Percentiles rank a stretch among this genome's conserved stretches.
Conservation (phyloP, 1,140 invertebrate species). For the Carposina sasakii region DNA sequence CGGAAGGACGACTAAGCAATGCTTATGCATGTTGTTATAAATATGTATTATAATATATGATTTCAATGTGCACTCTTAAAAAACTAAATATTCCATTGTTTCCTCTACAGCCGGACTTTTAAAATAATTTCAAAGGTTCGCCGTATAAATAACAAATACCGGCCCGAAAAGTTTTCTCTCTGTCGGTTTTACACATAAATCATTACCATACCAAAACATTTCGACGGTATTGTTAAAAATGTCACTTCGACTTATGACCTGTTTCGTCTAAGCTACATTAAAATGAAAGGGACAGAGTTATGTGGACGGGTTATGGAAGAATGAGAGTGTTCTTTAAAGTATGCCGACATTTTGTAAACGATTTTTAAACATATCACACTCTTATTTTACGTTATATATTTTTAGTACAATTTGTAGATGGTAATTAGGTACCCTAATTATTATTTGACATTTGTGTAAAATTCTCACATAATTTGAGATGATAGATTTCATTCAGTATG, state of each 20-base stretch:
- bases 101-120: constrained; percentile 30
- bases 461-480: no score
- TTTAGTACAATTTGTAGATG: no score
- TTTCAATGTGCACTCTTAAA: no score
- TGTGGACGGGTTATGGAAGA: constrained; percentile 28
- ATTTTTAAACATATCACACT: no score
- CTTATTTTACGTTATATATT: no score
- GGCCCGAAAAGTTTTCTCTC: constrained; percentile 47
- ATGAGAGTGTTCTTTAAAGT: constrained; percentile 44
- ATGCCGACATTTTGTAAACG: no score
- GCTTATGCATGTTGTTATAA: no score
- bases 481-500: no score
- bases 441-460: no score
- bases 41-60: no score
- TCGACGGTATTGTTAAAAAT: constrained; percentile 67
- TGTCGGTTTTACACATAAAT: constrained; percentile 65
- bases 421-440: no score
- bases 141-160: constrained; percentile 42
- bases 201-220: constrained; percentile 71
- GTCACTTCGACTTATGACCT: constrained; percentile 68
- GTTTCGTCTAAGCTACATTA: constrained; percentile 61
- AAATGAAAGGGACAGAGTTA: constrained; percentile 45
- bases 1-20: no score
- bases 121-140: constrained; percentile 39
- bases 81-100: constrained; percentile 42